These are phyloP conservation scores for Penaeus monodon DNA, from an alignment of 2,888 invertebrate species.

Conservation along the genomic window DNA sequence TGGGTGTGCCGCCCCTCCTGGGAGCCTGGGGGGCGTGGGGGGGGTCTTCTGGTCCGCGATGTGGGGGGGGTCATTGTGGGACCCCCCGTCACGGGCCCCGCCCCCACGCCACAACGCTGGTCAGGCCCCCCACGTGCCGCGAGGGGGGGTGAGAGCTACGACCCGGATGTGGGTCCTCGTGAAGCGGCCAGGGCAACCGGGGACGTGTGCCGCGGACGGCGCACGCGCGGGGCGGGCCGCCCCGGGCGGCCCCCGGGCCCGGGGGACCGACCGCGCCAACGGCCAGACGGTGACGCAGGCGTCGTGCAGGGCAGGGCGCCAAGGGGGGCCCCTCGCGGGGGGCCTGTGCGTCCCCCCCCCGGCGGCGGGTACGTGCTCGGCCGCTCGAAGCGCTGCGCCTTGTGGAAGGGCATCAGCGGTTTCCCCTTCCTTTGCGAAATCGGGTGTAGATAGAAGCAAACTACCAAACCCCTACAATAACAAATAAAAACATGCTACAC, in stretches of 20 bases:
- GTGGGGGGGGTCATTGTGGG: slow-evolving; percentile 35
- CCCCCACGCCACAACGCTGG: slow-evolving; percentile 45
- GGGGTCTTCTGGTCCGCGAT: slow-evolving; percentile 30
- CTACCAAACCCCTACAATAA: too few species aligned
- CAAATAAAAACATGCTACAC: too few species aligned
- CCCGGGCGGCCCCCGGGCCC: not conserved
- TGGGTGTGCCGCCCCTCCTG: slow-evolving; percentile 42
- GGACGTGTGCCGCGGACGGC: slow-evolving; percentile 34
- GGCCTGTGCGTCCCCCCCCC: slow-evolving; percentile 44
- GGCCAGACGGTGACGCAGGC: slow-evolving; percentile 10
- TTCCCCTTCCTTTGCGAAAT: too few species aligned
- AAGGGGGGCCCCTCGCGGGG: slow-evolving; percentile 18
- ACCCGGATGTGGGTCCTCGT: slow-evolving; percentile 48
- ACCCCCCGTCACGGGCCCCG: slow-evolving; percentile 15
- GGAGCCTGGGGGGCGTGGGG: slow-evolving; percentile 45
- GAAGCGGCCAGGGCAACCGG: slow-evolving; percentile 26
- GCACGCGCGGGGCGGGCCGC: slow-evolving; percentile 4
- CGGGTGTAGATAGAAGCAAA: too few species aligned
- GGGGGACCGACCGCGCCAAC: not conserved
- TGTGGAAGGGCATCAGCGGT: too few species aligned
- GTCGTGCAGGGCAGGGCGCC: not conserved
- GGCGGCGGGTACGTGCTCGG: slow-evolving; percentile 28
- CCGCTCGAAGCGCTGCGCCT: too few species aligned
- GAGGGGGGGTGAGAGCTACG: slow-evolving; percentile 29
- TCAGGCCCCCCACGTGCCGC: slow-evolving; percentile 35